A percentile compares a stretch with the other conserved stretches of the same genome.
Conservation (phyloP, 2,888 invertebrate species). For the Rotaria macrura region DNA sequence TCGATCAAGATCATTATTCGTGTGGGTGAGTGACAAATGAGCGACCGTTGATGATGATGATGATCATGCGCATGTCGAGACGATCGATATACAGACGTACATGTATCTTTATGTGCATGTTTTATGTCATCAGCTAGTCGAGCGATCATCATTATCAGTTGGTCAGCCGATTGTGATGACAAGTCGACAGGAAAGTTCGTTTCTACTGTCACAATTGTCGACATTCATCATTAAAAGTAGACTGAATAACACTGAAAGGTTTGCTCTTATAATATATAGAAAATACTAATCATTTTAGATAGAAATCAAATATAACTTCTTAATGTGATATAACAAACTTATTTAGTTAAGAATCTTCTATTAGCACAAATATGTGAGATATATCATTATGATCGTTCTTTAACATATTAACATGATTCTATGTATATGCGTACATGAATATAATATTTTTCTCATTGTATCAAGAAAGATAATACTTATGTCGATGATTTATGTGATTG, state of each 20-base stretch:
- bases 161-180: not conserved
- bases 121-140: conserved; percentile 3
- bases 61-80: conserved; percentile 3
- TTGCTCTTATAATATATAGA: not conserved
- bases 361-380: not conserved
- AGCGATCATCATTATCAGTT: not conserved
- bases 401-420: too few species aligned
- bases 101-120: not conserved
- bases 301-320: not conserved
- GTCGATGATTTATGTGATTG: not conserved
- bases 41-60: conserved; percentile 3
- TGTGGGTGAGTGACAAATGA: conserved; percentile 3
- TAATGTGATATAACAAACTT: not conserved
- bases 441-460: not conserved
- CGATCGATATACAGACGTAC: not conserved
- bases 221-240: conserved; percentile 2
- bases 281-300: not conserved
- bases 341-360: not conserved
- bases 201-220: not conserved
- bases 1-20: conserved; percentile 3
- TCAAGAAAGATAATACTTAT: not conserved
- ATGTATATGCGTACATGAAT: not conserved
- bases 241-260: not conserved
- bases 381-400: too few species aligned
- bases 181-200: not conserved